Base-by-base conservation (phyloP, 2,113 vertebrate genomes). In the Lepisosteus oculatus region DNA sequence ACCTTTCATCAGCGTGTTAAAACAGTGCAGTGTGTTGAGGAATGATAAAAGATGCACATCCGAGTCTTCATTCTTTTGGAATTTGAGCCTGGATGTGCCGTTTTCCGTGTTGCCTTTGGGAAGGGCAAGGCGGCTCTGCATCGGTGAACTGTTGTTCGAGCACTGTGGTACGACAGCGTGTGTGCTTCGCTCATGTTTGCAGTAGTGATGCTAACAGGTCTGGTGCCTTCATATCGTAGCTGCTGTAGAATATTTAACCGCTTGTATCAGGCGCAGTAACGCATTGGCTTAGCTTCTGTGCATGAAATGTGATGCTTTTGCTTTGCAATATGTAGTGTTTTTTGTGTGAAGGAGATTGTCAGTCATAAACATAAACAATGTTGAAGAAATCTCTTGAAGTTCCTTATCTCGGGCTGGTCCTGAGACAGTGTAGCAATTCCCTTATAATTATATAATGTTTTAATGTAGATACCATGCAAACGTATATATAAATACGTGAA, bases 331-430 rank as follows among this genome's bases (percentile, higher is more conserved):
- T 69, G 74, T 69, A 72, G 42, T 61, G 45, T 12, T 44, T 61
- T 4, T 68, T 12, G 29, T 41, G 43, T 43, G 70, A 42, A 76
- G 57, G 56, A 69, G 63, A 78, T 67, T 79, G 72, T 59, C 70
- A 72, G 55, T 78, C 80, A 71, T 29, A 29, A 81, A 68, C 64
- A 76, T 81, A 70, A 57, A 47, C 67, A 17, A 57, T 70, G 43
- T 71, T 72, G 8, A 41, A 43, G 55, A 72, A 84, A 80, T 81
- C 76, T 79, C 82, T 51, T 62, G 54, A 74, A 77, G 47, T 41
- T 74, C 62, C 84, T 79, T 79, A 80, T 93, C 95, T 96, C 94
- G 85, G 96, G 96, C 96, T 95, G 96, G 95, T 83, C 94, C 96
- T 90, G 78, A 92, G 92, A 90, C 80, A 78, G 85, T 59, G 63